phyloP scores from a whole-genome alignment of 2,888 invertebrate genomes.

The Eulithis testata region DNA sequence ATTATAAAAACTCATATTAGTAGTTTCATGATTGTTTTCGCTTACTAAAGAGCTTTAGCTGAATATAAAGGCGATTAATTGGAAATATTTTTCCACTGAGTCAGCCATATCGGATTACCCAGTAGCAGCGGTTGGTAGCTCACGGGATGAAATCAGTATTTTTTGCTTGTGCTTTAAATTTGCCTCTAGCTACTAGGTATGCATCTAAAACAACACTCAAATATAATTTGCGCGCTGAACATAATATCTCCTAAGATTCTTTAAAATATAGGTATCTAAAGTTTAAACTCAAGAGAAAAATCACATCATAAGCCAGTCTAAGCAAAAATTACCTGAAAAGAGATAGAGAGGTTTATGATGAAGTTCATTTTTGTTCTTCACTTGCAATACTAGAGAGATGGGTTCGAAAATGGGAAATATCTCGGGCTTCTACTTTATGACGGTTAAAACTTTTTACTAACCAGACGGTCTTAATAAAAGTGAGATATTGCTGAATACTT shows the following conservation, averaged over 20 bases:
- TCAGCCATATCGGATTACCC: conserved; percentile 8
- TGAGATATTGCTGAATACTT: conserved; percentile 25
- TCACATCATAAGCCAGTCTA: background rate
- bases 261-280: no score
- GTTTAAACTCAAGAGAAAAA: background rate
- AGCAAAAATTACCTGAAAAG: background rate
- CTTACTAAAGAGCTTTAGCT: conserved; percentile 6
- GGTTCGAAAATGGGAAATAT: conserved; percentile 24
- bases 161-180: conserved; percentile 9
- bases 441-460: conserved; percentile 31
- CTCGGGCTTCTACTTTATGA: conserved; percentile 18
- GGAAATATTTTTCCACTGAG: conserved; percentile 11
- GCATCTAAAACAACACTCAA: no score
- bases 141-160: conserved; percentile 10
- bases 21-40: conserved; percentile 11
- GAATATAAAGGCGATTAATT: conserved; percentile 6
- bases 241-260: no score
- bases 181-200: background rate
- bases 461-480: conserved; percentile 30
- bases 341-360: conserved; percentile 16
- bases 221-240: no score
- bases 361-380: conserved; percentile 26
- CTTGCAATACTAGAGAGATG: conserved; percentile 29
- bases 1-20: conserved; percentile 23
- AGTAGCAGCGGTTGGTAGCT: conserved; percentile 6